Conservation (phyloP, 2,797 vertebrate species). For the Leptodon cayanensis region DNA sequence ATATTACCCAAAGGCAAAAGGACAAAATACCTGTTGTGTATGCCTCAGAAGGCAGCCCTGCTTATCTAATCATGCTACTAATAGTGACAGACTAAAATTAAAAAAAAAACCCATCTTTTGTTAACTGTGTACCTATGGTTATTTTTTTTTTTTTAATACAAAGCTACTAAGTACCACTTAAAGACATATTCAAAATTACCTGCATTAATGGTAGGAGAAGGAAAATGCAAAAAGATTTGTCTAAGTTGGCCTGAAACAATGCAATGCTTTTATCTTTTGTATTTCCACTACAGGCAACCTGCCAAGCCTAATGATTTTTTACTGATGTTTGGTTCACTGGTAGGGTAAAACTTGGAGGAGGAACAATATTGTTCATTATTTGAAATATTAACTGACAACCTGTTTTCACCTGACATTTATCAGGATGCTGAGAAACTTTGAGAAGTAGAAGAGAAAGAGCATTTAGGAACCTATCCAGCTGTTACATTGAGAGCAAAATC, state of each 20-base stretch:
- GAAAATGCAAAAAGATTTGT: background rate
- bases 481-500: background rate
- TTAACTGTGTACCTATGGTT: background rate
- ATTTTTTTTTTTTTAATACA: too few relatives aligned
- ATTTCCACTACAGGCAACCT: background rate
- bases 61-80: background rate
- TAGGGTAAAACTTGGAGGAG: background rate
- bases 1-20: background rate
- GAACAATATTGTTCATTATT: background rate
- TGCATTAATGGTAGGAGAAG: background rate
- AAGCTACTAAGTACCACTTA: background rate
- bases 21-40: background rate
- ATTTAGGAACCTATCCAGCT: background rate
- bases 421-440: constrained; percentile 30
- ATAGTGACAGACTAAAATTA: background rate
- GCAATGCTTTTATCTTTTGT: background rate
- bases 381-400: background rate
- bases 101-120: background rate
- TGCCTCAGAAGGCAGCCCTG: background rate
- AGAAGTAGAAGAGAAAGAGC: background rate
- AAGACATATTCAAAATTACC: background rate
- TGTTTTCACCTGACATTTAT: constrained; percentile 42
- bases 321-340: background rate
- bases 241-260: background rate
- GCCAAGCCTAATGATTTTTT: background rate